These are phyloP conservation scores for Euglossa dilemma DNA, from an alignment of 1,140 invertebrate species.

Conservation along the genomic window DNA sequence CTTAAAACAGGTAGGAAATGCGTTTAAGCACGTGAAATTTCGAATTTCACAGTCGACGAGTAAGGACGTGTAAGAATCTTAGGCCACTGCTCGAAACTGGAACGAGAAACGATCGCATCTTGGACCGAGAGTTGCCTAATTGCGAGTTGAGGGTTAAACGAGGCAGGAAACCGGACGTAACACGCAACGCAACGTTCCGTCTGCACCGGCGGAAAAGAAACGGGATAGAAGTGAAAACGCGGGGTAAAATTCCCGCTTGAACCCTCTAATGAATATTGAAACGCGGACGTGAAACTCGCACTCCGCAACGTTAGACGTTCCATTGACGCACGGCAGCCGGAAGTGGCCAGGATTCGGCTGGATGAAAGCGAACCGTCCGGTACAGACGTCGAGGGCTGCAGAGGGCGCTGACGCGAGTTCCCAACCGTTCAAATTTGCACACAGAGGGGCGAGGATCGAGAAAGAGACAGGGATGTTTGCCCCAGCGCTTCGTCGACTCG, in stretches of 20 bases:
- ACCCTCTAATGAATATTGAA: constrained; percentile 37
- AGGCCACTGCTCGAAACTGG: neutral
- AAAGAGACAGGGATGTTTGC: constrained; percentile 50
- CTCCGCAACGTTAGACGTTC: constrained; percentile 39
- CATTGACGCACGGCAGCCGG: constrained; percentile 37
- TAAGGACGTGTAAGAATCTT: neutral
- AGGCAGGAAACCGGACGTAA: neutral
- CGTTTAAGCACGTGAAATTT: no score
- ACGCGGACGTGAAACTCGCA: constrained; percentile 16
- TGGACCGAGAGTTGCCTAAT: neutral
- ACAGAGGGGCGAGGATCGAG: constrained; percentile 53
- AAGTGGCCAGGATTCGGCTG: constrained; percentile 39
- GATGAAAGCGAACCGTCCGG: constrained; percentile 46
- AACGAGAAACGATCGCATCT: neutral
- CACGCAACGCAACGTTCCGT: neutral
- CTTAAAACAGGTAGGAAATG: no score
- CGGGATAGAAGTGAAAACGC: neutral
- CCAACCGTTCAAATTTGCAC: constrained; percentile 74
- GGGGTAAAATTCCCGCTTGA: neutral
- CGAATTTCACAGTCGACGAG: no score
- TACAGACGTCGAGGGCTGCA: constrained; percentile 22
- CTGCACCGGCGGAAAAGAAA: neutral
- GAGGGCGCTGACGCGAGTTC: constrained; percentile 48
- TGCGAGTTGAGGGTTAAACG: neutral
- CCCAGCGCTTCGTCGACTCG: constrained; percentile 22